A percentile compares a stretch with the other conserved stretches of the same genome.
Conservation (phyloP, 1,140 invertebrate species). For the Bombus confusus region DNA sequence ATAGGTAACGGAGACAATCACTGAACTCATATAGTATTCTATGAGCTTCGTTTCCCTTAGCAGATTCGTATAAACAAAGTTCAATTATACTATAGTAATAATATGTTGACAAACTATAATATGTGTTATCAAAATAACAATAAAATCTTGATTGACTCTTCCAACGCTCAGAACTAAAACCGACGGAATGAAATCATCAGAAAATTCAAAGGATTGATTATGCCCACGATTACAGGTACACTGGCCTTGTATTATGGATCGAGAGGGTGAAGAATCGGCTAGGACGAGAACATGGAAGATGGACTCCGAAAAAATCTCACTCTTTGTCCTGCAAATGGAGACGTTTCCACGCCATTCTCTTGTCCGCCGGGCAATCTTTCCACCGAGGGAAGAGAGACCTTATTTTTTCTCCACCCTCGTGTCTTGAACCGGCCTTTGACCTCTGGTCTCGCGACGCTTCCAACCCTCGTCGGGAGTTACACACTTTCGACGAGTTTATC, state of each 20-base stretch:
- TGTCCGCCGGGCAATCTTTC: slow-evolving; percentile 47
- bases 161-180: too few relatives aligned
- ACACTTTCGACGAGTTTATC: slow-evolving; percentile 67
- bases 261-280: slow-evolving; percentile 32
- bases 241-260: neutral
- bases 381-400: slow-evolving; percentile 58
- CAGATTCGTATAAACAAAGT: too few relatives aligned
- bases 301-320: slow-evolving; percentile 61
- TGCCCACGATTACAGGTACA: neutral
- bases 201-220: neutral
- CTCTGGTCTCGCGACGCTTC: slow-evolving; percentile 20
- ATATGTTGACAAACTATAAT: too few relatives aligned
- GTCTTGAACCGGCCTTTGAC: slow-evolving; percentile 57
- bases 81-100: too few relatives aligned
- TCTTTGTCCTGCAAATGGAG: slow-evolving; percentile 73
- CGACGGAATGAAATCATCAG: neutral
- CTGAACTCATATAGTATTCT: too few relatives aligned
- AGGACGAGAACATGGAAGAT: slow-evolving; percentile 62
- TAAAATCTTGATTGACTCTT: too few relatives aligned
- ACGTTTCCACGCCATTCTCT: slow-evolving; percentile 69
- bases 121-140: too few relatives aligned
- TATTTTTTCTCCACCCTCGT: slow-evolving; percentile 66
- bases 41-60: too few relatives aligned
- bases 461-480: slow-evolving; percentile 46
- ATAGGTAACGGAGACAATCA: too few relatives aligned